Evolutionary conservation across 2,888 invertebrate species (phyloP), one percentile per base, ranked within the genome.

Genomic region (Drosophila ezoana): DNA sequence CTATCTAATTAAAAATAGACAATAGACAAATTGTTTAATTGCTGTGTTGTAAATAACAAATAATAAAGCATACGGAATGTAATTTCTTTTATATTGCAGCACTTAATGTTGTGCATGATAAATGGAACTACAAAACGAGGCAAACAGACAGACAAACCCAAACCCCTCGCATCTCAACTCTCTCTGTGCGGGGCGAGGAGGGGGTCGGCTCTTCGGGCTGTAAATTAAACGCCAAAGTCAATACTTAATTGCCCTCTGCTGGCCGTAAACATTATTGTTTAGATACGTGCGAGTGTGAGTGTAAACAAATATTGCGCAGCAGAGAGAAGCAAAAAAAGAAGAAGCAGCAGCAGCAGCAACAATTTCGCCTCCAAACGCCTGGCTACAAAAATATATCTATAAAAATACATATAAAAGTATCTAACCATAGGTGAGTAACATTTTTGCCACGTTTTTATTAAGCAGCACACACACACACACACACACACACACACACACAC

Each of bases 171-270:
- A 8, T 28, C 28, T 28, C 28, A 2, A 28, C 23, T 23, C 20
- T 20, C 20, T 20, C 4, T 20, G 5, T 20, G 20, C 2, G 23
- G 23, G 23, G 5, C 23, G 23, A 23, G 23, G 5, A 0, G 23
- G 28, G 28, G 8, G 28, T 8, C 28, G 14, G 18, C 40, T 44
- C 20, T 38, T 11, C 5, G 11, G 51, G 51, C 52, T 67, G 63
- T 72, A 72, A 76, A 76, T 76, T 68, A 56, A 61, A 45, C 33
- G 48, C 51, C 44, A 72, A 51, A 76, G 76, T 76, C 76, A 72
- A 76, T 76, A 68, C 53, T 64, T 76, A 76, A 76, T 76, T 76
- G 63, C 66, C n/a, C n/a, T 18, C 9, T n/a, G 40, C 35, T 60
- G 60, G 52, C 56, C 56, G 35, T 76, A 72, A 76, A 72, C 68